Conservation (phyloP, 2,888 invertebrate genomes). For the Ametastegia equiseti region DNA sequence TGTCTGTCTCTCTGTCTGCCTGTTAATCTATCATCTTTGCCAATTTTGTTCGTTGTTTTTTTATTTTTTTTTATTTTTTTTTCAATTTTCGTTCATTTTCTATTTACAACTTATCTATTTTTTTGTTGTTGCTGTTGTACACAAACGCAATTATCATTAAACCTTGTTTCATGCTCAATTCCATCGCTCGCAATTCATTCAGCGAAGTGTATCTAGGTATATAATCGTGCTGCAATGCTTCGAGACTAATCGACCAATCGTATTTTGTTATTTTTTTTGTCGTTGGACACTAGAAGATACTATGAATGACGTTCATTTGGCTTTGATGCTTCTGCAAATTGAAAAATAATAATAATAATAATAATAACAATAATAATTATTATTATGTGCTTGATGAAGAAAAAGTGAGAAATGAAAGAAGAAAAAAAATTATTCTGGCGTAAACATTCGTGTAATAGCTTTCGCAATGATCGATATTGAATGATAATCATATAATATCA, state of each 20-base stretch:
- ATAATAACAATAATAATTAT: not conserved
- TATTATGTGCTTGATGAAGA: not conserved
- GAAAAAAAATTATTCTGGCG: too few species aligned
- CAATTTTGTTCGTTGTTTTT: not conserved
- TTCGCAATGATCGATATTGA: not conserved
- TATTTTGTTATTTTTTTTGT: conserved; percentile 30
- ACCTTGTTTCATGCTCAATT: too few species aligned
- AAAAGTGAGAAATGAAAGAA: not conserved
- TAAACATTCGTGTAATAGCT: too few species aligned
- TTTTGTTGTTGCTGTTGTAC: too few species aligned
- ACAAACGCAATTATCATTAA: too few species aligned
- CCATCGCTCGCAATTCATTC: too few species aligned
- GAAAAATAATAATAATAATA: too few species aligned
- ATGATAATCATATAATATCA: not conserved
- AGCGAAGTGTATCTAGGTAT: too few species aligned
- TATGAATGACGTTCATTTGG: not conserved
- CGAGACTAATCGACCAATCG: too few species aligned
- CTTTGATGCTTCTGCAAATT: not conserved
- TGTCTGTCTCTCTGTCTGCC: conserved; percentile 53
- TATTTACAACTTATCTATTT: conserved; percentile 22
- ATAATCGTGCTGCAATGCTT: too few species aligned
- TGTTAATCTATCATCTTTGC: conserved; percentile 20
- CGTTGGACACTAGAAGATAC: not conserved
- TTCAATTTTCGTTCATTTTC: not conserved
- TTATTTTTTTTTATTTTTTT: not conserved